Percentiles rank a stretch among this genome's conserved stretches.
Evolutionary conservation across 2,113 vertebrate genomes (phyloP).

Genomic region (Aspidoscelis tigris): DNA sequence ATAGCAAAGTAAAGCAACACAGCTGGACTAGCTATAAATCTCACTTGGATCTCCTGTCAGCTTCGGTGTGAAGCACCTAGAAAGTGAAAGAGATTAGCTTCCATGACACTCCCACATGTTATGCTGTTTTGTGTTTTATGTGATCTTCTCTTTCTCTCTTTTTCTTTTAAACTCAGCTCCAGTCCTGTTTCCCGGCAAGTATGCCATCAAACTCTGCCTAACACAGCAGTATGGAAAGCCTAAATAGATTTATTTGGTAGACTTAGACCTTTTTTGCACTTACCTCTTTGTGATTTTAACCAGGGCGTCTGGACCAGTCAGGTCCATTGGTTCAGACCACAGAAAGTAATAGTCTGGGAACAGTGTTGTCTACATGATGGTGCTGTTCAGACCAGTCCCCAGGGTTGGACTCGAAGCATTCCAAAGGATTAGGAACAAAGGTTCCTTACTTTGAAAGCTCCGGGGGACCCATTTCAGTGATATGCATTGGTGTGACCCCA

Average conservation of each 20-base stretch:
- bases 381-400: too few relatives aligned
- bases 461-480: too few relatives aligned
- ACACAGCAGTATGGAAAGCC: not conserved
- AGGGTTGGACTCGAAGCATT: too few relatives aligned
- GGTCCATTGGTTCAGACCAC: too few relatives aligned
- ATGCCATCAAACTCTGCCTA: not conserved
- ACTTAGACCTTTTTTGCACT: not conserved
- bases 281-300: too few relatives aligned
- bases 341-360: too few relatives aligned
- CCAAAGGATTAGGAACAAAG: too few relatives aligned
- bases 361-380: too few relatives aligned
- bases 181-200: not conserved
- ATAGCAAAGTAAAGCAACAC: slow-evolving; percentile 64
- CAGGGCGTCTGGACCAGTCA: too few relatives aligned
- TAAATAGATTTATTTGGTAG: not conserved
- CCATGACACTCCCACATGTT: slow-evolving; percentile 21
- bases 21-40: slow-evolving; percentile 62
- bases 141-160: not conserved
- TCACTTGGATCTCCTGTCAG: slow-evolving; percentile 48
- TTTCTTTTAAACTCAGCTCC: rapidly evolving
- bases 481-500: too few relatives aligned
- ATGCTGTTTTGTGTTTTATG: not conserved
- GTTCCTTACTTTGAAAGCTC: too few relatives aligned
- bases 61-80: slow-evolving; percentile 53
- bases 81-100: slow-evolving; percentile 56